A percentile compares a stretch with the other conserved stretches of the same genome.
phyloP scores from a whole-genome alignment of 2,888 invertebrate species.

The Hermaeophaga mercurialis region DNA sequence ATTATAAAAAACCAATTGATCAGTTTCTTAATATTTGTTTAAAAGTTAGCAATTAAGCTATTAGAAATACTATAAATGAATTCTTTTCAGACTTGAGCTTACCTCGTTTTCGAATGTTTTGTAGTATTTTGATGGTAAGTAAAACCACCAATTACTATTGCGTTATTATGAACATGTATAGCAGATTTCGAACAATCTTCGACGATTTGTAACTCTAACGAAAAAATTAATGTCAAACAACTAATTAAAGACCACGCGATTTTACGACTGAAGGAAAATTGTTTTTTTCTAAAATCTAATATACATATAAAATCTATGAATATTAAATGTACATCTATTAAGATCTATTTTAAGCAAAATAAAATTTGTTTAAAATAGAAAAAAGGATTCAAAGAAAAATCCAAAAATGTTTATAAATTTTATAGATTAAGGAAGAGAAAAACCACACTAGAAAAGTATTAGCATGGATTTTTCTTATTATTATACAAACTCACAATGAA shows the following conservation, averaged over 20 bases:
- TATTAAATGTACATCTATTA: too few relatives aligned
- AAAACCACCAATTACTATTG: conserved; percentile 44
- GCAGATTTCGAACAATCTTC: conserved; percentile 14
- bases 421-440: background rate
- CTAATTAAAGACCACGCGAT: conserved; percentile 16
- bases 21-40: too few relatives aligned
- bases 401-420: background rate
- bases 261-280: conserved; percentile 29
- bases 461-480: background rate
- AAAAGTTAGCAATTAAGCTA: too few relatives aligned
- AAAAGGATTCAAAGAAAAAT: background rate
- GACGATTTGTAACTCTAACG: conserved; percentile 1
- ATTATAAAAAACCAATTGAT: too few relatives aligned
- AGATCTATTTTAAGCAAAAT: too few relatives aligned
- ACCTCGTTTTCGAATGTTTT: conserved; percentile 42
- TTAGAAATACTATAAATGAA: too few relatives aligned
- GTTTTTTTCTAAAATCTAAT: too few relatives aligned
- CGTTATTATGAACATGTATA: conserved; percentile 21
- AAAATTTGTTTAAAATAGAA: background rate
- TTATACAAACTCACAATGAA: conserved; percentile 6
- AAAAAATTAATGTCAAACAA: background rate
- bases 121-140: conserved; percentile 46
- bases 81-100: too few relatives aligned
- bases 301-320: too few relatives aligned
- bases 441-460: background rate